Conservation (phyloP, 1,140 invertebrate species). For the Gryon sp. region DNA sequence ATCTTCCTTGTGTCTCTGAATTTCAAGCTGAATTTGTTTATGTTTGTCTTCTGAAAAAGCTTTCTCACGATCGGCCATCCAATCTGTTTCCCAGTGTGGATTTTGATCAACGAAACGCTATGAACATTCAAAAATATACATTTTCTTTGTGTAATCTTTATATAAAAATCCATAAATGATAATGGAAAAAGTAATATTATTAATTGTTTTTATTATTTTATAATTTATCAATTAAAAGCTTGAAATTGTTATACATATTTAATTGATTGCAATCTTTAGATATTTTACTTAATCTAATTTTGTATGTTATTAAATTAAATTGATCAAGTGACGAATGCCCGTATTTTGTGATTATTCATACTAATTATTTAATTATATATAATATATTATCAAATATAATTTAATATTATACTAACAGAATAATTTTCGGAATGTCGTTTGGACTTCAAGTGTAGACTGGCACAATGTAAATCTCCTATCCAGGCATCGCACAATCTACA, state of each 20-base stretch:
- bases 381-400: neutral
- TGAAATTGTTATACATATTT: too few species aligned
- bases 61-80: slow-evolving; percentile 89
- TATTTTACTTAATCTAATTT: too few species aligned
- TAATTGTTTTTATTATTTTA: too few species aligned
- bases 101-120: slow-evolving; percentile 89
- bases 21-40: slow-evolving; percentile 74
- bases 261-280: too few species aligned
- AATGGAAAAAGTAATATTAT: too few species aligned
- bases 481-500: slow-evolving; percentile 91
- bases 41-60: slow-evolving; percentile 81
- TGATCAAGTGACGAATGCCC: too few species aligned
- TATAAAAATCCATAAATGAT: neutral
- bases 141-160: too few species aligned
- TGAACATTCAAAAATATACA: slow-evolving; percentile 25
- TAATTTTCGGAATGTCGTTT: slow-evolving; percentile 88
- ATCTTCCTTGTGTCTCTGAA: slow-evolving; percentile 78
- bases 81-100: slow-evolving; percentile 91
- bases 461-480: slow-evolving; percentile 92
- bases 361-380: too few species aligned
- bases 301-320: too few species aligned
- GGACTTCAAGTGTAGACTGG: slow-evolving; percentile 90
- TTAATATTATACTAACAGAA: slow-evolving; percentile 81
- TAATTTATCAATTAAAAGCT: too few species aligned
- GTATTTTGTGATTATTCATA: too few species aligned